phyloP scores from a whole-genome alignment of 1,140 invertebrate genomes.

The Oreohelix idahoensis region DNA sequence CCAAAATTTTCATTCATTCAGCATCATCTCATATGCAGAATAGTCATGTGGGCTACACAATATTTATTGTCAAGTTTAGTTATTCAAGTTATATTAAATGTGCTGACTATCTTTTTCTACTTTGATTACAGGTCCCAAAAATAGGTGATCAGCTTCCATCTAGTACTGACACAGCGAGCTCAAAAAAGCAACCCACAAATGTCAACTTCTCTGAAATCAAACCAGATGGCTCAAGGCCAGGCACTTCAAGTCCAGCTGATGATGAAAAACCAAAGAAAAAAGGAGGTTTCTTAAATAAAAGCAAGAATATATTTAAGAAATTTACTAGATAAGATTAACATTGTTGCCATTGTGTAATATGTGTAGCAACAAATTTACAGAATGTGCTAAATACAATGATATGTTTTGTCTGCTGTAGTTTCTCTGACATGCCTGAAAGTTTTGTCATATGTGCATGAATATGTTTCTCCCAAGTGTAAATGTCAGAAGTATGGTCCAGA shows the following conservation, averaged over 20 bases:
- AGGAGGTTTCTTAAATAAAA: constrained; percentile 64
- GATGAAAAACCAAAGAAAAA: constrained; percentile 65
- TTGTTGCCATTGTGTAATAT: background rate
- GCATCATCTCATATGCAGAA: no score
- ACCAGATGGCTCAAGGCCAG: constrained; percentile 30
- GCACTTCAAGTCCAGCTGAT: constrained; percentile 34
- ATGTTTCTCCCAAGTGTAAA: no score
- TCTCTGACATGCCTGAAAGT: background rate
- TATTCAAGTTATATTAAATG: background rate
- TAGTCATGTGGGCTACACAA: no score
- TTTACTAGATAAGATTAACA: constrained; percentile 58
- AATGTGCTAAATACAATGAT: background rate
- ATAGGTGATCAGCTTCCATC: constrained; percentile 30
- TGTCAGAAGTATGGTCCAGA: no score
- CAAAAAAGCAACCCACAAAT: constrained; percentile 32
- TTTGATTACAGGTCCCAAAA: constrained; percentile 44
- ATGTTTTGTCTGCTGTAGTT: background rate
- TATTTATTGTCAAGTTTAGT: no score
- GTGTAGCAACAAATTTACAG: background rate
- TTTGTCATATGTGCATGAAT: no score
- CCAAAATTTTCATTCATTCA: no score
- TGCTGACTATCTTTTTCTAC: background rate
- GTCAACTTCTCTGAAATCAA: constrained; percentile 21
- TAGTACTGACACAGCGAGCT: constrained; percentile 35
- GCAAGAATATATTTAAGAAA: constrained; percentile 70